A percentile compares a stretch with the other conserved stretches of the same genome.
phyloP scores from a whole-genome alignment of 2,888 invertebrate genomes.

The Frankliniella intonsa region DNA sequence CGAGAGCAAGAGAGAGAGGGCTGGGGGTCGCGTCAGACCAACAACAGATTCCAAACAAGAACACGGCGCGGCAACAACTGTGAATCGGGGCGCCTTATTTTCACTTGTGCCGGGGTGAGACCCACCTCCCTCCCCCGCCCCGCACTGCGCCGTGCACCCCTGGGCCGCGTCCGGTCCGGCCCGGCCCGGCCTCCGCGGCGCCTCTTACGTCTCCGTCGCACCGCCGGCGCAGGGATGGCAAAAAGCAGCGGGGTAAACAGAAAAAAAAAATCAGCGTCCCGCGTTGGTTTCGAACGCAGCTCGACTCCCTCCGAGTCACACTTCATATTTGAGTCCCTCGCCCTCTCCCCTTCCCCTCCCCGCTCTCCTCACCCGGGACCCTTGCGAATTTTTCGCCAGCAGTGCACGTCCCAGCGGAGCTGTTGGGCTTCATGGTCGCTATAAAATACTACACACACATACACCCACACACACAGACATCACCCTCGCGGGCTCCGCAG shows the following conservation, averaged over 20 bases:
- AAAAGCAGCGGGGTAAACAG: no score
- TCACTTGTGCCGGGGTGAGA: not conserved
- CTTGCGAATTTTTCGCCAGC: constrained; percentile 18
- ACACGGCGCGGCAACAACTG: not conserved
- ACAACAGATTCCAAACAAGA: constrained; percentile 1
- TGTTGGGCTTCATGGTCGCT: constrained; percentile 22
- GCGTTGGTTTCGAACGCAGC: not conserved
- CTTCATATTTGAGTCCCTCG: constrained; percentile 16
- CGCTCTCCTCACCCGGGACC: not conserved
- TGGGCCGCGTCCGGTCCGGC: no score
- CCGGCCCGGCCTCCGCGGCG: no score
- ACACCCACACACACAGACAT: not conserved
- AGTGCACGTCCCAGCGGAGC: constrained; percentile 13
- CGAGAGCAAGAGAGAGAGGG: not conserved
- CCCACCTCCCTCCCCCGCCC: no score
- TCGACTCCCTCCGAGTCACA: not conserved
- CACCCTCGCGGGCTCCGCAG: not conserved
- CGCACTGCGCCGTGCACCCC: no score
- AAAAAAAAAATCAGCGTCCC: not conserved
- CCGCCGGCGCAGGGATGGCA: no score
- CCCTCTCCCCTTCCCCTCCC: not conserved
- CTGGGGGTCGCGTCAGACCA: not conserved
- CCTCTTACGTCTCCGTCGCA: no score
- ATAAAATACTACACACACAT: constrained; percentile 3
- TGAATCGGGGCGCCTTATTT: not conserved